Evolutionary conservation across 2,113 vertebrate genomes (phyloP), one percentile per base, ranked within the genome.

Genomic region (Daphoenositta chrysoptera): DNA sequence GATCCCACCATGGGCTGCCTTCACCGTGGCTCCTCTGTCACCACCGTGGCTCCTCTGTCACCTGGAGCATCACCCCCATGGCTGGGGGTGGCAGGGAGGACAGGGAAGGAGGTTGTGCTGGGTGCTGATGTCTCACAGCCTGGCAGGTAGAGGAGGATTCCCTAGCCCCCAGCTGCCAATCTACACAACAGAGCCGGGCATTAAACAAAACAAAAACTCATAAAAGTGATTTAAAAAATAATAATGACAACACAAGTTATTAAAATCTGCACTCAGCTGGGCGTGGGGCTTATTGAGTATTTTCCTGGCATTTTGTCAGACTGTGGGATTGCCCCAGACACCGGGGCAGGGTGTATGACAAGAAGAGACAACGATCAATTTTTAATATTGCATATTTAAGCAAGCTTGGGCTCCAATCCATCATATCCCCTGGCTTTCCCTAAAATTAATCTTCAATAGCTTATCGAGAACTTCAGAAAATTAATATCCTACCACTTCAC

Each of bases 341-440:
- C 65, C 0, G 1, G 93, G 90, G 93, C 90, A 91, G 83, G 66
- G 78, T 92, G 81, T 93, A 91, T 95, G 94, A 96, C 94, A 96
- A 94, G 93, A 57, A 97, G 91, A 96, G 92, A 97, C 94, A 95
- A 93, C 7, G 42, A 95, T 97, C 97, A 96, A 96, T 97, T 95
- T 96, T 96, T 97, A 97, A 97, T 97, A 97, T 96, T 97, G 96
- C 97, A 96, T 97, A 97, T 96, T 95, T 96, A 91, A 96, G 91
- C 78, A 81, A 89, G 85, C 93, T 94, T 96, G 73, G 72, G 51
- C 82, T 96, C 72, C 93, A 93, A 92, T 94, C 92, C 92, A 83
- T 93, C 77, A 95, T 82, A 93, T 89, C 58, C 89, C 44, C 81
- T 5, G 10, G 96, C 94, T 97, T 97, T 97, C 83, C 94, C 92